phyloP scores from a whole-genome alignment of 2,888 invertebrate species.

The Drosophila emarginata region DNA sequence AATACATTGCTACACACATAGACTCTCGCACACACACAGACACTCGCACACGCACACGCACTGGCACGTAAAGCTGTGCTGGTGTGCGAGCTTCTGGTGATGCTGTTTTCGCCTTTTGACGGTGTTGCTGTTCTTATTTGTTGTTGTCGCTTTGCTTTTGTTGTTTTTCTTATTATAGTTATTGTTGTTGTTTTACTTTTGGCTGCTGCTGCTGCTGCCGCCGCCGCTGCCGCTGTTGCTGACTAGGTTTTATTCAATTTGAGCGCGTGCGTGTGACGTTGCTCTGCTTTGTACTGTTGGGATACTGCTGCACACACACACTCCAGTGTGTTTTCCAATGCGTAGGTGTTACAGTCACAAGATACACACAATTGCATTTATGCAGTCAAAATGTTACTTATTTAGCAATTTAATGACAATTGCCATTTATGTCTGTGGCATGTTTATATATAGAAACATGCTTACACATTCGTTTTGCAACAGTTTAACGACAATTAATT shows the following conservation, averaged over 20 bases:
- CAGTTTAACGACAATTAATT: not conserved
- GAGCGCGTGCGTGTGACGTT: conserved; percentile 41
- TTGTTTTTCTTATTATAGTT: not conserved
- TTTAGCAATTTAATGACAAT: not conserved
- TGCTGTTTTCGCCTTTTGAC: not conserved
- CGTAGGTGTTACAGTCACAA: conserved; percentile 57
- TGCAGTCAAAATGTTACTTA: not conserved
- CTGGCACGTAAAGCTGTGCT: conserved; percentile 41
- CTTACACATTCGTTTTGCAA: too few species aligned
- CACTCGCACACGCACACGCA: conserved; percentile 36
- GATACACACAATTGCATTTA: conserved; percentile 11
- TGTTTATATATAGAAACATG: not conserved
- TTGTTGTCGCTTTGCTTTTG: not conserved
- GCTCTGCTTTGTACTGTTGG: conserved; percentile 4
- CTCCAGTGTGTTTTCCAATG: conserved; percentile 27
- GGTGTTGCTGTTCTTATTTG: not conserved
- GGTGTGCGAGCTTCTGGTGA: conserved; percentile 19
- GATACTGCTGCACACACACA: conserved; percentile 34
- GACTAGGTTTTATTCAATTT: conserved; percentile 4
- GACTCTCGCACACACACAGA: not conserved
- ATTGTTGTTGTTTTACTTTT: too few species aligned
- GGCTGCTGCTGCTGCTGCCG: conserved; percentile 1
- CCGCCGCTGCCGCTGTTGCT: conserved; percentile 13
- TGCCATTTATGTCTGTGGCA: not conserved
- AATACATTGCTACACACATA: conserved; percentile 66